A percentile compares a stretch with the other conserved stretches of the same genome.
Evolutionary conservation across 1,140 invertebrate genomes (phyloP).

Genomic region (Leptoteleia sp.): DNA sequence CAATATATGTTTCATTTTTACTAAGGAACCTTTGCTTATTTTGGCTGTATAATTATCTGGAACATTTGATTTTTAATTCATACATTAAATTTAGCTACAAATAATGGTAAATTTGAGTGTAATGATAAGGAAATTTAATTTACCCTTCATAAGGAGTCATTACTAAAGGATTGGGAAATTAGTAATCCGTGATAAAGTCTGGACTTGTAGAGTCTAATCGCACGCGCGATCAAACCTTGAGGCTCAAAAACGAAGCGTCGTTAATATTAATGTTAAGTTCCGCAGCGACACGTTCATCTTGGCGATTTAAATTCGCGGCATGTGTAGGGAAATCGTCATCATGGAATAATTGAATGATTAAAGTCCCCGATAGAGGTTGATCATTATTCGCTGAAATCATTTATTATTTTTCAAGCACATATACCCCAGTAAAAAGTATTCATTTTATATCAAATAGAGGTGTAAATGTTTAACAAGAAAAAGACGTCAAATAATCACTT

Average conservation of each 20-base stretch:
- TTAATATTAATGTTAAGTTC: constrained; percentile 62
- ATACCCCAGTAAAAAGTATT: neutral
- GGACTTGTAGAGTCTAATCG: constrained; percentile 39
- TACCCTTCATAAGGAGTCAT: neutral
- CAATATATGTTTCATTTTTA: too few relatives aligned
- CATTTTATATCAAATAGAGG: too few relatives aligned
- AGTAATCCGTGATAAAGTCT: constrained; percentile 24
- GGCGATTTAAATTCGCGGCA: constrained; percentile 46
- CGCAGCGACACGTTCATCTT: constrained; percentile 30
- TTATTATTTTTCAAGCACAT: neutral
- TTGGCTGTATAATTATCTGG: too few relatives aligned
- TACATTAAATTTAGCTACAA: too few relatives aligned
- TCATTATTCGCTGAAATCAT: constrained; percentile 27
- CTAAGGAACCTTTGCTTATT: too few relatives aligned
- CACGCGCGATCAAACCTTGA: constrained; percentile 52
- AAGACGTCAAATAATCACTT: too few relatives aligned
- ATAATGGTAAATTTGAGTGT: too few relatives aligned
- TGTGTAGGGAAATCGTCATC: constrained; percentile 52
- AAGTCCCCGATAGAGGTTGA: constrained; percentile 20
- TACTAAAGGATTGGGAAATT: constrained; percentile 2
- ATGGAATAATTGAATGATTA: constrained; percentile 53
- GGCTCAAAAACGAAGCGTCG: constrained; percentile 48
- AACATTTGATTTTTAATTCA: too few relatives aligned
- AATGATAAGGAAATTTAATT: too few relatives aligned
- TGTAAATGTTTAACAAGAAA: too few relatives aligned